Evolutionary conservation across 2,113 vertebrate genomes (phyloP).

Genomic region (Clinocottus analis): DNA sequence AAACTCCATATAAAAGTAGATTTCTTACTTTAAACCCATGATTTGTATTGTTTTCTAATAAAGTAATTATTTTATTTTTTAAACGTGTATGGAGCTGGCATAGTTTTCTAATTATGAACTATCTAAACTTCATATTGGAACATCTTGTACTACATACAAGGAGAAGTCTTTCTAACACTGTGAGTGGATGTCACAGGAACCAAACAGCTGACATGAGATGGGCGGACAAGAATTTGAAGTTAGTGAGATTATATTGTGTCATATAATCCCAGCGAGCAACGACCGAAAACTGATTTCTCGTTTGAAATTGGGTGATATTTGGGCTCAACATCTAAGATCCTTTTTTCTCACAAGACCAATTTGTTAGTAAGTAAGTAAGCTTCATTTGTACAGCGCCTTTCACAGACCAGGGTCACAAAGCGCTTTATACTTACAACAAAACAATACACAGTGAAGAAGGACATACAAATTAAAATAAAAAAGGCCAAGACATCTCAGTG

Average conservation of each 20-base stretch:
- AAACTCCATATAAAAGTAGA: background rate
- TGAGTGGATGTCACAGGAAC: conserved; percentile 86
- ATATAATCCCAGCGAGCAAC: background rate
- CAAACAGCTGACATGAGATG: conserved; percentile 59
- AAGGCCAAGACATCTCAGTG: too few relatives aligned
- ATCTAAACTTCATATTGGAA: conserved; percentile 71
- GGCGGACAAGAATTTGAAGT: conserved; percentile 21
- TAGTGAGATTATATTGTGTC: background rate
- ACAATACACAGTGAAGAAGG: too few relatives aligned
- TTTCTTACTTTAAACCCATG: background rate
- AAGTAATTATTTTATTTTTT: conserved; percentile 1
- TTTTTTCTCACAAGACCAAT: too few relatives aligned
- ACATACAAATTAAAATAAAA: too few relatives aligned
- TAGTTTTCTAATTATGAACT: conserved; percentile 56
- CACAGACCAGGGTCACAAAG: too few relatives aligned
- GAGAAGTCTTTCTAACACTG: conserved; percentile 77
- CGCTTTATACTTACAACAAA: too few relatives aligned
- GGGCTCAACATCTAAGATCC: too few relatives aligned
- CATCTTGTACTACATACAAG: conserved; percentile 85
- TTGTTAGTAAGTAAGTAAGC: too few relatives aligned
- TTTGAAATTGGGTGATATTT: too few relatives aligned
- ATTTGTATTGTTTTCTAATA: background rate
- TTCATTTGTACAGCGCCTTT: too few relatives aligned
- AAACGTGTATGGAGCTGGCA: background rate
- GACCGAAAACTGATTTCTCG: too few relatives aligned